These are phyloP conservation scores for Eulimnadia texana DNA, from an alignment of 1,140 invertebrate species.

Conservation along the genomic window DNA sequence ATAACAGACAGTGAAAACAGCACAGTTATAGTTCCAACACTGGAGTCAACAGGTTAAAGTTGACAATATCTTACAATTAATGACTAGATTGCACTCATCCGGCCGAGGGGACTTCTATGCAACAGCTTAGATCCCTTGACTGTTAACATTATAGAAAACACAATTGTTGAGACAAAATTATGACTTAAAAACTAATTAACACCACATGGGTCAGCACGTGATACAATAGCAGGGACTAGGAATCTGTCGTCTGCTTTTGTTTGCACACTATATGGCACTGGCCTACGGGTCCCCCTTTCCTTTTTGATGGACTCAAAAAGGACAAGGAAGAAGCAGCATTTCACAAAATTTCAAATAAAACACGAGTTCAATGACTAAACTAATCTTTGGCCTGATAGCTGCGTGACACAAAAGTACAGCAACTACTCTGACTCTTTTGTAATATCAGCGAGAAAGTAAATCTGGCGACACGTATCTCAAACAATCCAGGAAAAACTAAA, in stretches of 20 bases:
- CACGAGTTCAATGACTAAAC: background rate
- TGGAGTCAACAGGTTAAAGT: background rate
- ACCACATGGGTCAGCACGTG: too few relatives aligned
- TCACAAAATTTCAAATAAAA: background rate
- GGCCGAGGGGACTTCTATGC: constrained; percentile 5
- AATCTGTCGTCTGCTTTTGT: background rate
- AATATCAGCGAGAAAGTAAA: background rate
- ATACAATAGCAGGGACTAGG: too few relatives aligned
- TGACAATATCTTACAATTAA: background rate
- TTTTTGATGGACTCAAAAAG: background rate
- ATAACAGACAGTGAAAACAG: background rate
- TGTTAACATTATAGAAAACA: constrained; percentile 1
- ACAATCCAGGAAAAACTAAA: too few relatives aligned
- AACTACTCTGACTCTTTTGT: too few relatives aligned
- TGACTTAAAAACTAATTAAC: background rate
- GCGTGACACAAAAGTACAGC: background rate
- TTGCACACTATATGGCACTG: constrained; percentile 6
- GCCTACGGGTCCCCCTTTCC: constrained; percentile 1
- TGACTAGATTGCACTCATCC: constrained; percentile 20
- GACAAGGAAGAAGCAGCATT: background rate
- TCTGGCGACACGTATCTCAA: too few relatives aligned
- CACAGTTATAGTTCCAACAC: background rate
- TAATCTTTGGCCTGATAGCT: constrained; percentile 7
- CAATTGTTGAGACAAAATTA: background rate
- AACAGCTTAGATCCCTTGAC: too few relatives aligned